Evolutionary conservation across 2,113 vertebrate species (phyloP), one percentile per base, ranked within the genome.

Genomic region (Polyodon spathula): DNA sequence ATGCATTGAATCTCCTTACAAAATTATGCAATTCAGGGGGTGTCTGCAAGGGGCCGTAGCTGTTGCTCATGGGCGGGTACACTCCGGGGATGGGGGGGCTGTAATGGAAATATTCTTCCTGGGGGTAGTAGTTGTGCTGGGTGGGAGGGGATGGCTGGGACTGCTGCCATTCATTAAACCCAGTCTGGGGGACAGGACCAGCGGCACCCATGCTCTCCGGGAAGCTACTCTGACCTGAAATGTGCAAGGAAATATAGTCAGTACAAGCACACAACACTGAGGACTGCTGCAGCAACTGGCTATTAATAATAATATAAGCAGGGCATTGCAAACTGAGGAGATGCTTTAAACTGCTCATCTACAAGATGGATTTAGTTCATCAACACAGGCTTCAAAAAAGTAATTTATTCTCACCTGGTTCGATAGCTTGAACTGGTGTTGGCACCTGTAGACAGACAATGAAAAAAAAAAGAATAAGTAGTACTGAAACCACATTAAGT

Each of bases 181-280:
- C 27, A 3, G 63, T 17, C 12, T 50, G 1, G 6, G 59, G 40
- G 41, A 65, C 41, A 15, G 58, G 64, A 16, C 76, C 73, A 59
- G 68, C 63, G 15, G 81, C 70, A 41, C 78, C 75, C 86, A 87
- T 86, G 58, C 37, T 56, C 50, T 84, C 74, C 60, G 78, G 66
- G 67, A 73, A 81, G 70, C 75, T 79, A 62, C 70, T 69, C 63
- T 73, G 69, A 57, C 74, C 86, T 86, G 61, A 9, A 59, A 70
- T 10, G 14, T 42, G 44, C 17, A 44, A 6, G 5, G 6, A 27
- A 37, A 14, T 6, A 38, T 14, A 60, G 51, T 12, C 42, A 56
- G 27, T 12, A 48, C 10, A 11, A 8, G 42, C 44, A 37, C 53
- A 55, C 57, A 59, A 6, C 4, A 16, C 12, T 8, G 16, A 60